A percentile compares a stretch with the other conserved stretches of the same genome.
These are phyloP conservation scores for Pyrrhura leucotis DNA, from an alignment of 2,797 vertebrate genomes.

Conservation along the genomic window DNA sequence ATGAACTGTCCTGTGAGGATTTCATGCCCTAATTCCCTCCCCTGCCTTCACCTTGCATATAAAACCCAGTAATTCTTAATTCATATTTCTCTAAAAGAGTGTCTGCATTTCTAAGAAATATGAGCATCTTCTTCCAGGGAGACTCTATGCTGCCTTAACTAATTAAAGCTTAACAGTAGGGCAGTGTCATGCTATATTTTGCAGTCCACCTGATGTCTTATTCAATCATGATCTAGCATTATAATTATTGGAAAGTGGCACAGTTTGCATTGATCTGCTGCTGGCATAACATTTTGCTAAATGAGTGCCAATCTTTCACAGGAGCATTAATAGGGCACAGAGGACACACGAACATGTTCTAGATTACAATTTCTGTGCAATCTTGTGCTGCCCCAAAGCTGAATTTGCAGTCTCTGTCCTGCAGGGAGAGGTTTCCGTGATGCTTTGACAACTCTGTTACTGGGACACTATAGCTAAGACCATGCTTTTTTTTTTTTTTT, in stretches of 20 bases:
- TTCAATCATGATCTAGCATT: not conserved
- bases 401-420: not conserved
- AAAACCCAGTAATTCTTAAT: not conserved
- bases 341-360: not conserved
- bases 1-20: not conserved
- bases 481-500: rapidly evolving
- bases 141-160: not conserved
- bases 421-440: not conserved
- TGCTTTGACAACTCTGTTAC: not conserved
- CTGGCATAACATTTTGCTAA: not conserved
- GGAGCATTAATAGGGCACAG: not conserved
- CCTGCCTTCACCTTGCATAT: not conserved
- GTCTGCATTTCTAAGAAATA: constrained; percentile 42
- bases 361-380: not conserved
- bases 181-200: not conserved
- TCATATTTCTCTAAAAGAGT: constrained; percentile 5
- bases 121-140: constrained; percentile 5
- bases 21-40: not conserved
- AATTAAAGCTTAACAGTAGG: constrained; percentile 33
- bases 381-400: not conserved
- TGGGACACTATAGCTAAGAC: not conserved
- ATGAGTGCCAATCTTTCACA: not conserved
- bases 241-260: not conserved
- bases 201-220: not conserved
- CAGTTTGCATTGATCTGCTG: not conserved